phyloP scores from a whole-genome alignment of 1,140 invertebrate species.

The Delia radicum region DNA sequence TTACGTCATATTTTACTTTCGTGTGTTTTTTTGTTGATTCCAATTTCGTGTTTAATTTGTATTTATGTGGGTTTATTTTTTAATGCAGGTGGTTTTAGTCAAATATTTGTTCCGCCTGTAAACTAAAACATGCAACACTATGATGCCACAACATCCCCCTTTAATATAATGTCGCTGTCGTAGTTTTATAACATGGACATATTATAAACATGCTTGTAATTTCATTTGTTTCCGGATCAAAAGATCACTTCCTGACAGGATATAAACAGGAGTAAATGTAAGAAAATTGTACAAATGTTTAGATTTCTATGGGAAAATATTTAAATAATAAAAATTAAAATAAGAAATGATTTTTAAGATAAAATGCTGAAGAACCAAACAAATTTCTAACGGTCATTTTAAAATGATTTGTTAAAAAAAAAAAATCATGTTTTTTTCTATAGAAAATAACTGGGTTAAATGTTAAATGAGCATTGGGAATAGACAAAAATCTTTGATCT shows the following conservation, averaged over 20 bases:
- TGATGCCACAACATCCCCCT: slow-evolving; percentile 1
- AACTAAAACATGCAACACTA: slow-evolving; percentile 8
- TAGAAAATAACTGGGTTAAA: background rate
- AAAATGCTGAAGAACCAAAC: background rate
- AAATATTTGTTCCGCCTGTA: slow-evolving; percentile 11
- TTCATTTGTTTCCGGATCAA: slow-evolving; percentile 55
- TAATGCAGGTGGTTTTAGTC: slow-evolving; percentile 6
- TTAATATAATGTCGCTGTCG: background rate
- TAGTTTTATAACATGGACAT: background rate
- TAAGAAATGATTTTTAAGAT: background rate
- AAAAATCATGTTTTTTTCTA: background rate
- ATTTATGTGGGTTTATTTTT: background rate
- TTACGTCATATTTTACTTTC: background rate
- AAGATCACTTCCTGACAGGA: slow-evolving; percentile 50
- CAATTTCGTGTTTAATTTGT: background rate
- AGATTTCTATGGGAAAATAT: slow-evolving; percentile 17
- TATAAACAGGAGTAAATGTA: slow-evolving; percentile 52
- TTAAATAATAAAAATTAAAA: background rate
- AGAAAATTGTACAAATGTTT: slow-evolving; percentile 7
- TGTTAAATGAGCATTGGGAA: background rate
- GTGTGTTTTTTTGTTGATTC: background rate
- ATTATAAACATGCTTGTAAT: slow-evolving; percentile 31
- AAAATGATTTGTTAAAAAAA: background rate
- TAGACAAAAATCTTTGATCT: background rate
- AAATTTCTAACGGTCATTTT: slow-evolving; percentile 10